phyloP scores from a whole-genome alignment of 2,113 vertebrate genomes.

The Sylvicapra grimmia region DNA sequence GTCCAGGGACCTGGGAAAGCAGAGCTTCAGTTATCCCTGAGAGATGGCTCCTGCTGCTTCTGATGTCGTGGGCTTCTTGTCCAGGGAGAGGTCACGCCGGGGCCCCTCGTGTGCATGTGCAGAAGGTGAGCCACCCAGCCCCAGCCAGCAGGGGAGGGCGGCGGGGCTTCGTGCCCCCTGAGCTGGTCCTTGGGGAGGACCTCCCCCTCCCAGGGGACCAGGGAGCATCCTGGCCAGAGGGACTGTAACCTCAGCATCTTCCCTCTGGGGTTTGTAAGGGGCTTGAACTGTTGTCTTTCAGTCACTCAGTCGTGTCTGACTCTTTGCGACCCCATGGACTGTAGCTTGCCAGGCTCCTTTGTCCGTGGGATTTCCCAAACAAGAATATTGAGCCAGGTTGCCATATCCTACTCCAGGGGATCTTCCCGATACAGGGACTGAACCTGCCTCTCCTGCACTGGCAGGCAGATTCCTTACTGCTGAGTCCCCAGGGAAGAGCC shows the following conservation, averaged over 20 bases:
- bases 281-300: background rate
- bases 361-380: background rate
- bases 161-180: rapidly evolving
- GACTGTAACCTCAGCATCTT: background rate
- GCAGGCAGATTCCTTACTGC: background rate
- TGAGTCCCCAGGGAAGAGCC: background rate
- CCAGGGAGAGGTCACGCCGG: rapidly evolving
- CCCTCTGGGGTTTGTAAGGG: background rate
- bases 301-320: background rate
- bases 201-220: background rate
- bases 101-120: rapidly evolving
- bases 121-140: background rate
- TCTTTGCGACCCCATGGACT: background rate
- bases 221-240: too few species aligned
- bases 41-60: background rate
- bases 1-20: too few species aligned
- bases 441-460: background rate
- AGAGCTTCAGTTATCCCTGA: rapidly evolving
- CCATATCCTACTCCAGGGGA: background rate
- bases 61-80: rapidly evolving
- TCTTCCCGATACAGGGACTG: background rate
- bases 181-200: background rate
- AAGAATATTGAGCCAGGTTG: background rate
- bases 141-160: rapidly evolving
- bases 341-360: background rate